phyloP scores from a whole-genome alignment of 2,888 invertebrate genomes.

The Phanerotoma sp. region DNA sequence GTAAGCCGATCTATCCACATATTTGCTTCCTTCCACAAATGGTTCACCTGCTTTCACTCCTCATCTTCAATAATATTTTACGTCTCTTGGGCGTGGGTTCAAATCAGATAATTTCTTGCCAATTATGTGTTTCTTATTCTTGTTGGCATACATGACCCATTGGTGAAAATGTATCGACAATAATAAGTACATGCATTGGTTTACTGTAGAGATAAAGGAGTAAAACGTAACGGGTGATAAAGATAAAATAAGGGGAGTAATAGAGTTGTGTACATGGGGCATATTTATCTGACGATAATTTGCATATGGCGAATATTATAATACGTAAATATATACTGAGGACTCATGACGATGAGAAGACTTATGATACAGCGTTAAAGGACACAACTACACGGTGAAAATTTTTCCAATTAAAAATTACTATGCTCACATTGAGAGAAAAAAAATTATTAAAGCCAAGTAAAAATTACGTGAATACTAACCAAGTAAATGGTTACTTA shows the following conservation, averaged over 20 bases:
- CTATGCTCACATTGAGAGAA: too few relatives aligned
- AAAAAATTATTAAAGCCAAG: too few relatives aligned
- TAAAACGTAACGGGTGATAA: neutral
- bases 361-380: too few relatives aligned
- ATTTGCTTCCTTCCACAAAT: neutral
- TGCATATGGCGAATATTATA: constrained; percentile 30
- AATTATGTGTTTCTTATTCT: constrained; percentile 39
- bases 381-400: too few relatives aligned
- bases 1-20: neutral
- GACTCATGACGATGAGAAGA: constrained; percentile 7
- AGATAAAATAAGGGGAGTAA: constrained; percentile 36
- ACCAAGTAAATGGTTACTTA: too few relatives aligned
- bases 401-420: too few relatives aligned
- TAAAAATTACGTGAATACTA: too few relatives aligned
- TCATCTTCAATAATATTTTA: constrained; percentile 6
- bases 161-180: constrained; percentile 20
- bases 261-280: constrained; percentile 40
- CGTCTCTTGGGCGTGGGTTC: constrained; percentile 29
- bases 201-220: neutral
- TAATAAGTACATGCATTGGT: neutral
- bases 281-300: constrained; percentile 47
- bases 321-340: neutral
- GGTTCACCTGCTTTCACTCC: neutral
- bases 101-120: constrained; percentile 47
- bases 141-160: neutral